phyloP scores from a whole-genome alignment of 2,797 vertebrate genomes.

The Poeciliopsis gracilis region DNA sequence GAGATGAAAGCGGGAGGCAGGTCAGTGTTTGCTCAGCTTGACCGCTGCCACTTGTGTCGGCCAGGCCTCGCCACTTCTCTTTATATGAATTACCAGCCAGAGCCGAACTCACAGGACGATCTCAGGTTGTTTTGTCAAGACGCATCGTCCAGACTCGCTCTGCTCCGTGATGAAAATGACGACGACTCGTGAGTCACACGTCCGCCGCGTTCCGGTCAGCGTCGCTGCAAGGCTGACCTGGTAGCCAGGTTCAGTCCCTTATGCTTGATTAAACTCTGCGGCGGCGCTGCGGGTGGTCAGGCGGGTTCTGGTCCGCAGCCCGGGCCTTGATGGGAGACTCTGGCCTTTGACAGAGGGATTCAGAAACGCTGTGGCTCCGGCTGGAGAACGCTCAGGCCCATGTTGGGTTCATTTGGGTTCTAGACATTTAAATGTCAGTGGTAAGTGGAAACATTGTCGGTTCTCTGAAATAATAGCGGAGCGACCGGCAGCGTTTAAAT shows the following conservation, averaged over 20 bases:
- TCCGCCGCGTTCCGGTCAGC: conserved; percentile 47
- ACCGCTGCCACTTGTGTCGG: conserved; percentile 26
- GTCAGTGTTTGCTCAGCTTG: conserved; percentile 45
- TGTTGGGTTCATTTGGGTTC: conserved; percentile 25
- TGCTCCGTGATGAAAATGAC: conserved; percentile 64
- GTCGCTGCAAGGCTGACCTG: conserved; percentile 57
- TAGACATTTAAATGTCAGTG: conserved; percentile 68
- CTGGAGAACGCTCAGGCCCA: conserved; percentile 40
- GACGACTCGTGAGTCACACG: conserved; percentile 69
- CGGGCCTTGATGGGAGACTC: conserved; percentile 54
- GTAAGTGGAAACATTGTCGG: conserved; percentile 35
- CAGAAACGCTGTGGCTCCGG: conserved; percentile 31
- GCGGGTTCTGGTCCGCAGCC: conserved; percentile 28
- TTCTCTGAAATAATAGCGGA: conserved; percentile 32
- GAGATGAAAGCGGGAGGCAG: conserved; percentile 38
- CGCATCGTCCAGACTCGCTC: conserved; percentile 33
- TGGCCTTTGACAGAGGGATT: conserved; percentile 58
- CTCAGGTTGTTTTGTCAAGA: conserved; percentile 53
- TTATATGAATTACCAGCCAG: conserved; percentile 43
- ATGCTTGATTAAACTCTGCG: conserved; percentile 65
- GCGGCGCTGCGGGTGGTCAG: conserved; percentile 33
- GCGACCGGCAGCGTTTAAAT: conserved; percentile 23
- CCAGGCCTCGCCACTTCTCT: conserved; percentile 53
- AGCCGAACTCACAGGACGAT: conserved; percentile 33
- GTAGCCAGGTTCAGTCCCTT: conserved; percentile 50